Evolutionary conservation across 2,797 vertebrate species (phyloP).

Genomic region (Sebastolobus alascanus): DNA sequence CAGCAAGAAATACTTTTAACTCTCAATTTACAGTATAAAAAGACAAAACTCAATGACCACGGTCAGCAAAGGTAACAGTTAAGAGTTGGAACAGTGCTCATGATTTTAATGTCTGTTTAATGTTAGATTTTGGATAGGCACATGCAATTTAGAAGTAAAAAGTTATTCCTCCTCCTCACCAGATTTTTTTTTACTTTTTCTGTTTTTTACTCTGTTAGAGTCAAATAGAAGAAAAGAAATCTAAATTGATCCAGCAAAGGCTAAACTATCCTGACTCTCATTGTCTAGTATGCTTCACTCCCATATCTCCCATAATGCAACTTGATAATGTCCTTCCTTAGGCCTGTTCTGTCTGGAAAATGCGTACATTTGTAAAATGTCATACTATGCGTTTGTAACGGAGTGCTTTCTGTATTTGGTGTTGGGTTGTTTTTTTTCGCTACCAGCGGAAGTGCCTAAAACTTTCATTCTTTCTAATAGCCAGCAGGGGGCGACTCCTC

Average conservation of each 20-base stretch:
- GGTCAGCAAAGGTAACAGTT: neutral
- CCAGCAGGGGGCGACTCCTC: too few species aligned
- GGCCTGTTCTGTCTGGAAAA: too few species aligned
- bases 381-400: neutral
- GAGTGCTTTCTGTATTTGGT: neutral
- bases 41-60: neutral
- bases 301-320: neutral
- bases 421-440: neutral
- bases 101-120: neutral
- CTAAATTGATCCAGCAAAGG: neutral
- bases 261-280: neutral
- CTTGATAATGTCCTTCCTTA: neutral
- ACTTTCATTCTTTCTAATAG: too few species aligned
- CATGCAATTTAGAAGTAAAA: conserved; percentile 15
- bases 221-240: neutral
- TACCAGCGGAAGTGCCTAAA: too few species aligned
- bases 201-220: neutral
- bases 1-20: neutral
- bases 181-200: neutral
- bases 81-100: neutral
- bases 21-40: neutral
- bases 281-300: neutral
- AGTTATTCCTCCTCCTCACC: neutral
- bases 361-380: neutral
- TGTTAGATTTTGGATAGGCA: conserved; percentile 12